Evolutionary conservation across 1,140 invertebrate genomes (phyloP).

Genomic region (Drosophila nebulosa): DNA sequence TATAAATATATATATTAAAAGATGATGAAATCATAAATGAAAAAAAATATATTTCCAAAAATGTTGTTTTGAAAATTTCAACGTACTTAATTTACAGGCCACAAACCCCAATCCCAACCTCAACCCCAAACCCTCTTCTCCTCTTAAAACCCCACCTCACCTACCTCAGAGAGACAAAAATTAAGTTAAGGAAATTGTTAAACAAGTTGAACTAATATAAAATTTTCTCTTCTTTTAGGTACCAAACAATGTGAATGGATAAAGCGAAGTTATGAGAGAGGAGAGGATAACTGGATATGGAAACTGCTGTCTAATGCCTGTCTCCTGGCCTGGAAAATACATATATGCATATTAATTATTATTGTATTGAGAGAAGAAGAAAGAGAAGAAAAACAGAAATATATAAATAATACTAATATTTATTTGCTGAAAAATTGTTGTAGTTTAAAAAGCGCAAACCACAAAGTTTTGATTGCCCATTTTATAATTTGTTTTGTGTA

Average conservation of each 20-base stretch:
- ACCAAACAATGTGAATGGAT: no score
- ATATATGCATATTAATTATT: slow-evolving; percentile 35
- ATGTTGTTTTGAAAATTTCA: slow-evolving; percentile 11
- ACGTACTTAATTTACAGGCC: no score
- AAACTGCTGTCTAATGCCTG: neutral
- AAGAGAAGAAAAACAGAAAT: slow-evolving; percentile 33
- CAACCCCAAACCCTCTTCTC: no score
- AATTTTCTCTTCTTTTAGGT: slow-evolving; percentile 70
- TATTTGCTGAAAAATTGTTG: slow-evolving; percentile 70
- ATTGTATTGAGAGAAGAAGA: slow-evolving; percentile 56
- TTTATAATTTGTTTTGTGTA: no score
- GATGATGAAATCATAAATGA: slow-evolving; percentile 35
- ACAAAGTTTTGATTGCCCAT: neutral
- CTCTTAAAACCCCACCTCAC: neutral
- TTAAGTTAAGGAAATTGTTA: neutral
- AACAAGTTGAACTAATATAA: slow-evolving; percentile 49
- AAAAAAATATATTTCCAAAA: slow-evolving; percentile 13
- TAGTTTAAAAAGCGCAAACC: slow-evolving; percentile 50
- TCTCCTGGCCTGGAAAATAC: neutral
- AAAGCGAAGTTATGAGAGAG: neutral
- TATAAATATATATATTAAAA: slow-evolving; percentile 67
- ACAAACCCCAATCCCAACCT: no score
- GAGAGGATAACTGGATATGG: neutral
- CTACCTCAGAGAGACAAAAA: no score
- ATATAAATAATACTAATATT: slow-evolving; percentile 67